Base-by-base conservation (phyloP, 2,888 invertebrate species). In the Neria commutata region DNA sequence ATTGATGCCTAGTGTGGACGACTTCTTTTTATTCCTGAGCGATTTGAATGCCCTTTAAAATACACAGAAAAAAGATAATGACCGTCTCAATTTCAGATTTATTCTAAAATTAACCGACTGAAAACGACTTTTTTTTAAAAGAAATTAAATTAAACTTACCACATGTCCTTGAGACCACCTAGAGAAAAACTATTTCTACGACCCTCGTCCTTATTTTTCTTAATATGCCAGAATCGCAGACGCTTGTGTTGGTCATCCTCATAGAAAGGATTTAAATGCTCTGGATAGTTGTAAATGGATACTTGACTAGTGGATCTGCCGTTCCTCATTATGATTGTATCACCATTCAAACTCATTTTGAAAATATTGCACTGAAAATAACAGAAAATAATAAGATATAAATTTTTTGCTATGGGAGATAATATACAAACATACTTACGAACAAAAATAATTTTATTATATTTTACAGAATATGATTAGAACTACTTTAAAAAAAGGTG, bases 181-280 rank as follows among this genome's bases (percentile, higher is more conserved):
- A 87, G 84, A 48, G 83, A 86, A 74, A 89, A 89, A 76, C 89
- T 88, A 75, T 86, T 86, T n/a, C 78, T 68, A 17, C 78, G 71
- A 17, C 68, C 66, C 17, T 69, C 67, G 8, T 68, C 66, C 48
- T 66, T 67, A 26, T 68, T 65, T 47, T 72, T 71, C 61, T 73
- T 78, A 24, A 86, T 80, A 19, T 85, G 85, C 87, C 86, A 87
- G 77, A 88, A 88, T 54, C 86, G 79, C 63, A 87, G 83, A 71
- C 85, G 85, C 72, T 85, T 86, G 73, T 87, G 87, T 75, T 87
- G 85, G 65, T 86, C 86, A 54, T 88, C 88, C 69, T 90, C 90
- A 65, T 86, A 86, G 78, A 91, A 91, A 21, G 91, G 91, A 81
- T 91, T 91, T 64, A 91, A 83, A 77, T 90, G 89, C 74, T 90